These are phyloP conservation scores for Plectrocnemia conspersa DNA, from an alignment of 1,140 invertebrate species.

Conservation along the genomic window DNA sequence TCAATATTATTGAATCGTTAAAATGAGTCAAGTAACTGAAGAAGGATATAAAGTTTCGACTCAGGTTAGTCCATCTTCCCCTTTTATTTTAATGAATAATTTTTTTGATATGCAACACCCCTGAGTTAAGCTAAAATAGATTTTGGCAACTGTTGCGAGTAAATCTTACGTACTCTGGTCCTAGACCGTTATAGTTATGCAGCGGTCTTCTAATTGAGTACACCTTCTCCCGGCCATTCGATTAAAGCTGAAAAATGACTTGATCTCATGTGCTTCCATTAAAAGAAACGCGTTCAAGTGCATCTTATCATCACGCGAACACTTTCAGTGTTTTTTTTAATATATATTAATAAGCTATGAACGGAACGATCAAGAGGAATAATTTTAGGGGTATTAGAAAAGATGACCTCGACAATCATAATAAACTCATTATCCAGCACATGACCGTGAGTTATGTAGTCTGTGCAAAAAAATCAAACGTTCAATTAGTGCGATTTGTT, in stretches of 20 bases:
- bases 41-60: too few species aligned
- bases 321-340: neutral
- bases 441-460: constrained; percentile 69
- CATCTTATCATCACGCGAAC: neutral
- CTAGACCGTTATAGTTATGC: constrained; percentile 40
- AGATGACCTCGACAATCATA: constrained; percentile 65
- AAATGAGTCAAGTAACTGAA: too few species aligned
- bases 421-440: constrained; percentile 61
- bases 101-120: constrained; percentile 27
- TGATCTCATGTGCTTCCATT: neutral
- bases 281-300: neutral
- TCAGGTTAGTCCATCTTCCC: too few species aligned
- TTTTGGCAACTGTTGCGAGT: constrained; percentile 45
- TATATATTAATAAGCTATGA: constrained; percentile 36
- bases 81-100: too few species aligned
- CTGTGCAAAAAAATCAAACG: too few species aligned
- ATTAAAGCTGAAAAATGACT: constrained; percentile 1
- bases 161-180: constrained; percentile 41
- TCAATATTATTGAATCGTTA: too few species aligned
- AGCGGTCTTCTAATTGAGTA: constrained; percentile 40
- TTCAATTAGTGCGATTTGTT: too few species aligned
- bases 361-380: constrained; percentile 46
- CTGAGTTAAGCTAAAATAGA: constrained; percentile 52
- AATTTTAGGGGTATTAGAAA: constrained; percentile 72
- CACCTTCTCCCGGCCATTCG: constrained; percentile 9